These are phyloP conservation scores for Cerastis rubricosa DNA, from an alignment of 2,888 invertebrate genomes.

Conservation along the genomic window DNA sequence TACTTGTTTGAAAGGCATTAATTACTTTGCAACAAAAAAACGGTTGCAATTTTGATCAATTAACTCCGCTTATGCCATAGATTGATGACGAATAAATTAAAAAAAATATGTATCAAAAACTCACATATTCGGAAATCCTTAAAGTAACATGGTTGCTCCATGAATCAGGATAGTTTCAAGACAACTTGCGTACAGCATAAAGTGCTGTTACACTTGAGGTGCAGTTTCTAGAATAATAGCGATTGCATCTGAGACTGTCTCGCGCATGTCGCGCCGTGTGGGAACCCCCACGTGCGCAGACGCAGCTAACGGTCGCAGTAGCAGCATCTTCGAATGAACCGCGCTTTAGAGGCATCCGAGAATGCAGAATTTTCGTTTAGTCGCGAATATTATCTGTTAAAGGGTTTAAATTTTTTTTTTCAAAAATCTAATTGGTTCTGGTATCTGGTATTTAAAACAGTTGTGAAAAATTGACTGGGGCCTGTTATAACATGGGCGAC, in stretches of 20 bases:
- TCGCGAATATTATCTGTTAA: background rate
- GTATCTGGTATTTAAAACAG: background rate
- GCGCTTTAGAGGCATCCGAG: background rate
- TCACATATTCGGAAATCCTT: conserved; percentile 60
- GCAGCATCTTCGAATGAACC: conserved; percentile 26
- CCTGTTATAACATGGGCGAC: background rate
- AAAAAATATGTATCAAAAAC: too few species aligned
- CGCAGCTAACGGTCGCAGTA: conserved; percentile 46
- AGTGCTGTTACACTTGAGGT: conserved; percentile 63
- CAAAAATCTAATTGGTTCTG: too few species aligned
- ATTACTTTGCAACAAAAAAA: background rate
- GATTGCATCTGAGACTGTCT: conserved; percentile 60
- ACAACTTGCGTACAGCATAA: conserved; percentile 40
- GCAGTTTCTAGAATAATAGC: conserved; percentile 63
- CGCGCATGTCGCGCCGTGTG: conserved; percentile 63
- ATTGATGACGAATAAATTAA: background rate
- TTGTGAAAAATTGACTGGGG: background rate
- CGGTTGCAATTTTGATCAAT: background rate
- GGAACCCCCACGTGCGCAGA: conserved; percentile 64
- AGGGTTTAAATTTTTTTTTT: too few species aligned
- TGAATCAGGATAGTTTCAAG: conserved; percentile 28
- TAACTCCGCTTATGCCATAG: background rate
- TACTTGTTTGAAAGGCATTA: background rate
- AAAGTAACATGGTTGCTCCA: conserved; percentile 55
- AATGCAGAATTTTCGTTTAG: conserved; percentile 1